A percentile compares a stretch with the other conserved stretches of the same genome.
Conservation (phyloP, 2,113 vertebrate species). For the Dicerorhinus sumatrensis region DNA sequence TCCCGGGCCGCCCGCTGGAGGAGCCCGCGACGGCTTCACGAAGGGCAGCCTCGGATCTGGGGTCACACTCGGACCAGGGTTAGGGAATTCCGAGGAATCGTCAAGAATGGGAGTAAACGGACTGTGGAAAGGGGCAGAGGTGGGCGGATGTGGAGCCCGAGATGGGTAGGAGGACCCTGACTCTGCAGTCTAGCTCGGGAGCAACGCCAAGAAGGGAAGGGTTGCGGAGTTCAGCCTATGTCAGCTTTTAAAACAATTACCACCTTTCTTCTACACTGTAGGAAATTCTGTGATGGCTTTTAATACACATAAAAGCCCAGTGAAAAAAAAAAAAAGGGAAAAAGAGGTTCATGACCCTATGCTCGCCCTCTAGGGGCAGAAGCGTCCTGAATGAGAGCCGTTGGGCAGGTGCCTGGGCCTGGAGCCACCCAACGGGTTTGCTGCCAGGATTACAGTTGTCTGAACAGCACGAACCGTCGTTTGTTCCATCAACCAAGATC, state of each 20-base stretch:
- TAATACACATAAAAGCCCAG: neutral
- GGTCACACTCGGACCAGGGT: neutral
- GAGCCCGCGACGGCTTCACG: neutral
- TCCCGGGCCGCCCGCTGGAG: neutral
- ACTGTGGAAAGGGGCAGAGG: neutral
- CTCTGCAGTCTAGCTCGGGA: neutral
- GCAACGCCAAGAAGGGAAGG: neutral
- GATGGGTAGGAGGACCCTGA: neutral
- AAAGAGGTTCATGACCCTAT: neutral
- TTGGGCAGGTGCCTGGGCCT: neutral
- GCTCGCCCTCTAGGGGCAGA: neutral
- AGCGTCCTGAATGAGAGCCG: neutral
- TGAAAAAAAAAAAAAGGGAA: rapidly evolving
- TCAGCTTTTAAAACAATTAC: neutral
- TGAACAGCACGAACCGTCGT: neutral
- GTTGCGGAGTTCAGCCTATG: neutral
- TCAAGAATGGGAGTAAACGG: neutral
- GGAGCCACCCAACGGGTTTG: neutral
- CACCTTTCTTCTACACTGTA: neutral
- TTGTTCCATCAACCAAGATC: neutral
- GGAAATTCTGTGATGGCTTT: neutral
- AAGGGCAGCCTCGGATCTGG: neutral
- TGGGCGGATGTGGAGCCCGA: neutral
- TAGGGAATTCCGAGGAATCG: neutral
- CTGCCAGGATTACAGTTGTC: neutral